Base-by-base conservation (phyloP, 1,140 invertebrate species). In the Zelostemma sp. region DNA sequence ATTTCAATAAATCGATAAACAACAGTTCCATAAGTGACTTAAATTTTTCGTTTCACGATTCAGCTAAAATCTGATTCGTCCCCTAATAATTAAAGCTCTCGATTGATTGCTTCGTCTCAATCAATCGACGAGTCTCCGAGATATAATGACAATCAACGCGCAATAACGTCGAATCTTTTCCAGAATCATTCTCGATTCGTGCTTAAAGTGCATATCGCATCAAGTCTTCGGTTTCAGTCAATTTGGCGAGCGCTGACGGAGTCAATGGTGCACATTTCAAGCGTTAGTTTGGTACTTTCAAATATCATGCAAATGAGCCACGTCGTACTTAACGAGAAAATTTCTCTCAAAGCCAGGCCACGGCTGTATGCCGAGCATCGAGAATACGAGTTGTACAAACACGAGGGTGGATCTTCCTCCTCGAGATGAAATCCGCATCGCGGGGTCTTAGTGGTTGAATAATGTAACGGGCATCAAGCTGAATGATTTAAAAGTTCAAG, bases 401-500 rank as follows among this genome's bases (percentile, higher is more conserved):
- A 53, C 65, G 40, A 43, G 38, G 63, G 67, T 68, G 21, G 21
- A 21, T 28, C 21, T 76, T 61, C 50, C 11, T 75, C 64, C 55
- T 63, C 45, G 47, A 68, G 70, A 70, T 68, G 65, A 73, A 78
- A 74, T 76, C 74, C 74, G 63, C 67, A 67, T 69, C 74, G 68
- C 65, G 63, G 61, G 69, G 73, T 74, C 67, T 77, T 79, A 76
- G 70, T 72, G 63, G 71, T 71, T 80, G 81, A 83, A 83, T 83
- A 83, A 83, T 83, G 79, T 80, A 82, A 80, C 76, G 75, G 68
- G 76, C 76, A 80, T 79, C 72, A 73, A 72, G 62, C 68, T 80
- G 76, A 82, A 83, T 82, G 79, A 83, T 83, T 83, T 80, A 82
- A 80, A 80, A 81, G 76, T 80, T 80, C 73, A 80, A 80, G 78